Base-by-base conservation (phyloP, 2,797 vertebrate genomes). In the Tinamus major region DNA sequence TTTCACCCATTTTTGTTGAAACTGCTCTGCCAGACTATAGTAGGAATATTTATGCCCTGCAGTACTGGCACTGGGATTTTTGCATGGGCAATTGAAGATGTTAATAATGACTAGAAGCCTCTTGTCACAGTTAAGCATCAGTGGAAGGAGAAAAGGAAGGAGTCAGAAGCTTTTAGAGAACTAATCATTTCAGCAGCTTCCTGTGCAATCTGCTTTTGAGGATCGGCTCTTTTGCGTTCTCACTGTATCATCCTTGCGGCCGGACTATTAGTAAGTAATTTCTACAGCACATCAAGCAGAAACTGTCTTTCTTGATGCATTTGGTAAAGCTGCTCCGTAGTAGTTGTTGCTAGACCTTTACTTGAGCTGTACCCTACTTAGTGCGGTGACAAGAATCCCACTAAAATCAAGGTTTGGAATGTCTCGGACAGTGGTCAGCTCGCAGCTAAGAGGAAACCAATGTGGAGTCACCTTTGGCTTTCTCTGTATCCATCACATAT, bases 121-220 rank as follows among this genome's bases (percentile, higher is more conserved):
- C 89, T 87, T 86, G 35, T 79, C 33, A 42, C 39, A 77, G 14
- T 12, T 88, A 61, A 0, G 0, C 33, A 7, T 20, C 74, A 41
- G 58, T 67, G 72, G 92, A 87, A 93, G 59, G 79, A 88, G 41
- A 84, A 79, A 92, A 41, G 26, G 15, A 76, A 37, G n/a, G 35
- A 80, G 68, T n/a, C 74, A 71, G 79, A 91, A 93, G 78, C 61
- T 53, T 94, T 77, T 41, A 92, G 49, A 94, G 64, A 51, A 68
- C 88, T 88, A 93, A 91, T 91, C 82, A 88, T 77, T 86, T 86
- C 71, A 84, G 79, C 87, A 90, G 80, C 44, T 86, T 94, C 86
- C 62, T 61, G 44, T 70, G 79, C 67, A 86, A 63, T 81, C 58
- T 53, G 14, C 46, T 70, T 55, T 48, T 24, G 42, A 92, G 53